Percentiles rank a stretch among this genome's conserved stretches.
Evolutionary conservation across 2,113 vertebrate species (phyloP).

Genomic region (Anoura caudifer): DNA sequence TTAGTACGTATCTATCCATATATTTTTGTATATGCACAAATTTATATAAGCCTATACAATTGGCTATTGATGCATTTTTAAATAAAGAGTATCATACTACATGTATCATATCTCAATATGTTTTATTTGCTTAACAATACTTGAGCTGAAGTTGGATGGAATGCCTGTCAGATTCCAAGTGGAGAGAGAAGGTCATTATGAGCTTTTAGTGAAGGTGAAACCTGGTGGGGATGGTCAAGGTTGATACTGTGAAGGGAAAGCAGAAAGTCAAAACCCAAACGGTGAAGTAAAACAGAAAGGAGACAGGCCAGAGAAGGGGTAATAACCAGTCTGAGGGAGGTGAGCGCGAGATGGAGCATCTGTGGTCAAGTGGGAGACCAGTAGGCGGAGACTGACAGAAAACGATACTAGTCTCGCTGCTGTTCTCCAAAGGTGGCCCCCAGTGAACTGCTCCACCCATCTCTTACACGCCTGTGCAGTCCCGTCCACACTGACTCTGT

Average conservation of each 20-base stretch:
- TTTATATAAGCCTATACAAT: not conserved
- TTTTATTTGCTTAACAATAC: not conserved
- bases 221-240: not conserved
- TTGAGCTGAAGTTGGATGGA: not conserved
- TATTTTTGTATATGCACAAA: not conserved
- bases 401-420: not conserved
- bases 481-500: no score
- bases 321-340: accelerated
- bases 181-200: not conserved
- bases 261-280: not conserved
- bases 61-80: not conserved
- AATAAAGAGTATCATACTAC: not conserved
- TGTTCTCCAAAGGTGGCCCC: not conserved
- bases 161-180: not conserved
- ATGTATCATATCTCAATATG: not conserved
- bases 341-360: not conserved
- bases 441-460: accelerated
- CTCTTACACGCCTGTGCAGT: accelerated
- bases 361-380: accelerated
- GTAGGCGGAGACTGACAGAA: not conserved
- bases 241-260: not conserved
- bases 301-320: not conserved
- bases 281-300: no score
- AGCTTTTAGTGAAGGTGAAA: not conserved
- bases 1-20: not conserved